Conservation (phyloP, 2,113 vertebrate genomes). For the Rafetus swinhoei region DNA sequence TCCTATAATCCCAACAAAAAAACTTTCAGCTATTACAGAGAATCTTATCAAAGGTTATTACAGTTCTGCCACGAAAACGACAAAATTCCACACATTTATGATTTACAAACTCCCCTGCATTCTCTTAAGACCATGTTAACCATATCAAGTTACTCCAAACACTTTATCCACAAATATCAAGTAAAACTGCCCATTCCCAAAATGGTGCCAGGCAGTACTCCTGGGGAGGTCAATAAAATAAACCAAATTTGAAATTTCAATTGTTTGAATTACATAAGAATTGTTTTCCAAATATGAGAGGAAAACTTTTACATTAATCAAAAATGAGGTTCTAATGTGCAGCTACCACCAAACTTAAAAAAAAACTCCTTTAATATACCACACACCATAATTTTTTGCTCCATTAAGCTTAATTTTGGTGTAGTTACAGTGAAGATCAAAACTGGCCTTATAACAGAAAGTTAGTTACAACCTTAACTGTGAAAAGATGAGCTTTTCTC, state of each 20-base stretch:
- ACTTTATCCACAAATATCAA: background rate
- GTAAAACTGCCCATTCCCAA: rapidly evolving
- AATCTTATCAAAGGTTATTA: background rate
- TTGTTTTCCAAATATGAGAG: background rate
- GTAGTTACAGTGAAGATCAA: slow-evolving; percentile 22
- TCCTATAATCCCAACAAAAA: background rate
- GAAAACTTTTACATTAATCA: background rate
- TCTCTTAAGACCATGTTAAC: background rate
- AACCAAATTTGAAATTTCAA: background rate
- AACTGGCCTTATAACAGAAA: slow-evolving; percentile 59
- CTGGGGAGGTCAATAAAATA: background rate
- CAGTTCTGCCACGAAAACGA: background rate
- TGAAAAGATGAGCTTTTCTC: slow-evolving; percentile 30
- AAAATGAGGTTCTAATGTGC: background rate
- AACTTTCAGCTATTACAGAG: background rate
- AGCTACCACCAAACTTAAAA: background rate
- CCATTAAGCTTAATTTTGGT: background rate
- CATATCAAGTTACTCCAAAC: background rate
- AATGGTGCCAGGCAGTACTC: background rate
- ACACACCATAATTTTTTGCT: background rate
- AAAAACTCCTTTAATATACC: background rate
- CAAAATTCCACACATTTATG: background rate
- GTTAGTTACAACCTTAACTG: slow-evolving; percentile 57
- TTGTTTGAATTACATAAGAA: background rate
- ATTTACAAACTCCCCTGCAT: background rate